Base-by-base conservation (phyloP, 2,113 vertebrate species). In the Alethe castanea region DNA sequence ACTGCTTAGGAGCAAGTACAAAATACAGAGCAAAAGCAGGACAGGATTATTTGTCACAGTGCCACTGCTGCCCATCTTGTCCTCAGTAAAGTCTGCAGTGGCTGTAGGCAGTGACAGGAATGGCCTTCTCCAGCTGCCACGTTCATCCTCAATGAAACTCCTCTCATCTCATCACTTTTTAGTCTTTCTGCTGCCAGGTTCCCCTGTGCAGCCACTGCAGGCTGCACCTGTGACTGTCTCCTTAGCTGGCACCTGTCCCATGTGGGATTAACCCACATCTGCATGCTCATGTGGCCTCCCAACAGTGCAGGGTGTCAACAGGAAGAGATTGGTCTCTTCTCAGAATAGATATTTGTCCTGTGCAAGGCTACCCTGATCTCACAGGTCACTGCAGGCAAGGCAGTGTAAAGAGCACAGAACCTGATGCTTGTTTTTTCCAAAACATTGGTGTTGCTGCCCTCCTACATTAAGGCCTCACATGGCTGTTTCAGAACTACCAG, bases 211-310 rank as follows among this genome's bases (percentile, higher is more conserved):
- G 79, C 33, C n/a, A 17, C 42, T 86, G 50, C 35, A 86, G 79
- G 7, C 35, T 54, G 44, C 45, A 15, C 45, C 40, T 71, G 5
- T 11, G 31, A 38, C 19, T 11, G 48, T 31, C 50, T 44, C 53
- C 61, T 60, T 0, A 0, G 12, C 6, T 57, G 62, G 45, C 50
- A 35, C 5, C 23, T 42, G 66, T 22, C 6, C 3, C 3, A 25
- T 0, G 3, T 70, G 66, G 40, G 44, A 59, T 84, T 86, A 48
- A n/a, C 53, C 40, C 25, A 56, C 1, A 1, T 85, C n/a, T 82
- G 36, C 16, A 45, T 61, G 59, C 66, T 91, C 0, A 0, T 1
- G 2, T 88, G 78, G 50, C 70, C 74, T 89, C 25, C 23, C 0
- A 0, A 24, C 4, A 2, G 23, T n/a, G 15, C 61, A 35, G 5